Evolutionary conservation across 2,113 vertebrate species (phyloP), one percentile per base, ranked within the genome.

Genomic region (Cyrtonyx montezumae): DNA sequence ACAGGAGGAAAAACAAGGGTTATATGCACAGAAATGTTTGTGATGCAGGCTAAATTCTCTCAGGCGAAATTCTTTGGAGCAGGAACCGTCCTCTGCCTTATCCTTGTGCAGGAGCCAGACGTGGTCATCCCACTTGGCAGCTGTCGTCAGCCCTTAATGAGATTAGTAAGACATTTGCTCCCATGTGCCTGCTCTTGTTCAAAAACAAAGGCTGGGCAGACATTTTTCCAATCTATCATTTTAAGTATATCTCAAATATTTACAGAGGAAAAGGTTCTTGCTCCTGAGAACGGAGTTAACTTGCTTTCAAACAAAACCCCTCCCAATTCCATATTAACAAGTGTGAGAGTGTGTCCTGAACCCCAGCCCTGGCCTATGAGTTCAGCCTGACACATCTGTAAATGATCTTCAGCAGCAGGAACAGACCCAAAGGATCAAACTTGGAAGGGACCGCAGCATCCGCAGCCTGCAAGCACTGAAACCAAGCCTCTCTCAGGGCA

Each of bases 301-400:
- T 94, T 21, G 4, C 75, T 87, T 68, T 69, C 90, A 93, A 91
- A 80, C 88, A 69, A 91, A 96, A 80, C 70, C 91, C 92, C 95
- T 88, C 91, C 96, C 91, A 76, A 46, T 59, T 94, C 90, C 84
- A 51, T 66, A 94, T 79, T 94, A 96, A 94, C 90, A 91, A 94
- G 65, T 81, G 88, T 93, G 91, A 97, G 88, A 94, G 48, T 73
- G 91, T 75, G 83, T 93, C 85, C 96, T 93, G 85, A 96, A 83
- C 66, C 55, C 32, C 88, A 94, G 92, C 91, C 92, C 86, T 65
- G 78, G 93, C 87, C 87, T 79, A 63, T 75, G 71, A 95, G 97
- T 95, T 92, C 97, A 94, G 92, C 94, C 75, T 83, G 68, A 96
- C 92, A 94, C 97, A 97, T 97, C 96, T 97, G 97, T 88, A 91